Base-by-base conservation (phyloP, 2,113 vertebrate genomes). In the Bos indicus region DNA sequence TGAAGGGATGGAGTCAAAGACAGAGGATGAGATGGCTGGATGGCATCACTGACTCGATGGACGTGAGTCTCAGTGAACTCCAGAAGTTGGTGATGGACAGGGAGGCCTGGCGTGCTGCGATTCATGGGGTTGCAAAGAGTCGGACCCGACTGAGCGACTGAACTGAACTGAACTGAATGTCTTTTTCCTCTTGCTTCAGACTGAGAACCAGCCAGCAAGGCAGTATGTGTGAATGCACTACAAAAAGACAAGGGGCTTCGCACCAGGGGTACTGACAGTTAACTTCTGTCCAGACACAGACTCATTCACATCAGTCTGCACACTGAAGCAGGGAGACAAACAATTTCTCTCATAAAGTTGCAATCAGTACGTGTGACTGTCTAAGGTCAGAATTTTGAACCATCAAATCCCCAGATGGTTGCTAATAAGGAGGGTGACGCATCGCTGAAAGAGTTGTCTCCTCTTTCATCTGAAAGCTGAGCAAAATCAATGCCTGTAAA, bases 331-430 rank as follows among this genome's bases (percentile, higher is more conserved):
- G 21, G 40, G 33, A 94, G 40, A 74, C 51, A 96, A 90, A n/a
- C 2, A 15, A 52, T 51, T 83, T 93, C 60, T 67, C 54, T 67
- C 54, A 51, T 11, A 87, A 40, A 30, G 6, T n/a, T 23, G n/a
- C 62, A 93, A 89, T 64, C 5, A 43, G 36, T 17, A 78, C 2
- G 1, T 56, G 2, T 62, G 28, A 77, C 56, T 59, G 2, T 51
- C 64, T 74, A 13, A 48, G 17, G n/a, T 77, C 87, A 97, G 87
- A 97, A 83, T 57, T 93, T 77, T 90, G 74, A 95, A 80, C 36
- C 62, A 74, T 28, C 16, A 62, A 97, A 94, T 92, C n/a, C 4
- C 60, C 43, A 60, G 54, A 95, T 2, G 52, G 26, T 19, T 95
- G 21, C 89, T 82, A 46, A 92, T 77, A 95, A 90, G 43, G 48